Evolutionary conservation across 2,113 vertebrate species (phyloP), one percentile per base, ranked within the genome.

Genomic region (Caretta caretta): DNA sequence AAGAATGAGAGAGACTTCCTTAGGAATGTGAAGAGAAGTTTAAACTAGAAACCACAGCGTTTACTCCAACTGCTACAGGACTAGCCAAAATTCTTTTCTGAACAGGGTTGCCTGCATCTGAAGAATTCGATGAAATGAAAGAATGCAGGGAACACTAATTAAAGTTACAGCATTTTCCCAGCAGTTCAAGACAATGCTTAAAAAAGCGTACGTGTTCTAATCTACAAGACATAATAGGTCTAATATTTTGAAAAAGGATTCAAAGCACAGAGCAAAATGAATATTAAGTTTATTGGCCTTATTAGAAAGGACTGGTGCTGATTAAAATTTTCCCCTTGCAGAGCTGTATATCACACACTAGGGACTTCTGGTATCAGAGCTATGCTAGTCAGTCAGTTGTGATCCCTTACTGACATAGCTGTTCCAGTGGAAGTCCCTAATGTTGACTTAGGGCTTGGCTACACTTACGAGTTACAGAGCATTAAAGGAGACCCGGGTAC

Each of bases 11-110:
- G 5, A 81, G 13, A 92, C 88, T 92, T 95, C 91, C 82, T 90
- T 53, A 31, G 79, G 56, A 96, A 96, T 54, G 16, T 75, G 5
- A 76, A 72, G 1, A 75, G 42, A 92, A 84, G 11, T 42, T 95
- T 96, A 78, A 95, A 91, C 35, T 84, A 51, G 27, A 92, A 96
- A 94, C 59, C 88, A 93, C 83, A 65, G 72, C 80, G 19, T 83
- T 91, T 69, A 82, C 25, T 25, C 3, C 80, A 54, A 80, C 91
- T 87, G 8, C 20, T 91, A 75, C 84, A 65, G 6, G 27, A 82
- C 56, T 57, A 79, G 10, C 13, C 82, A 31, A 93, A 90, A 79
- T 5, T 4, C 56, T 48, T 87, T 79, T 80, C 86, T 69, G 38
- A 92, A 89, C 14, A 27, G 3, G 1, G 14, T 48, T 92, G 38